A percentile compares a stretch with the other conserved stretches of the same genome.
Conservation (phyloP, 2,797 vertebrate species). For the Loris lydekkerianus region DNA sequence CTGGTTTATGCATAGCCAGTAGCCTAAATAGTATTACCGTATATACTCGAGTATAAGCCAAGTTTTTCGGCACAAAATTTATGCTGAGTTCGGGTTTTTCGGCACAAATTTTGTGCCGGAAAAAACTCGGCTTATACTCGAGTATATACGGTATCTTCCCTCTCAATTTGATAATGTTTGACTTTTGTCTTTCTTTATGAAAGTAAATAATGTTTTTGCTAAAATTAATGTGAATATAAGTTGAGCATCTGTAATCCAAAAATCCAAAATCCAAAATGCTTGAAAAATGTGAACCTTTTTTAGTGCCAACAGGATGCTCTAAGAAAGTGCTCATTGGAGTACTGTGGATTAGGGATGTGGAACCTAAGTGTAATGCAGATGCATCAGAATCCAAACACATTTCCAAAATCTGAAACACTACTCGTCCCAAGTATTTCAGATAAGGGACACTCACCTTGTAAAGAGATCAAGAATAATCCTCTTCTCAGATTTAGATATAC, state of each 20-base stretch:
- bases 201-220: background rate
- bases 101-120: too few relatives aligned
- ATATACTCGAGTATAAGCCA: too few relatives aligned
- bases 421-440: background rate
- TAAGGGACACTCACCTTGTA: background rate
- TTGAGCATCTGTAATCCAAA: background rate
- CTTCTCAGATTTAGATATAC: background rate
- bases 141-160: background rate
- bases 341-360: background rate
- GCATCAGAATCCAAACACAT: background rate
- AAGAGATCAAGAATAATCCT: background rate
- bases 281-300: background rate
- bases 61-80: too few relatives aligned
- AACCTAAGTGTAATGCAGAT: background rate
- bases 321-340: background rate
- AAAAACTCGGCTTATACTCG: too few relatives aligned
- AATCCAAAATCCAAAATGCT: background rate
- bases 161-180: background rate
- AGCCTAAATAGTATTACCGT: background rate
- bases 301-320: background rate
- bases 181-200: background rate
- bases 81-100: too few relatives aligned
- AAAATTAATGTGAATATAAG: conserved; percentile 15
- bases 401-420: background rate
- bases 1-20: background rate